Conservation (phyloP, 2,797 vertebrate genomes). For the Muscicapa striata region DNA sequence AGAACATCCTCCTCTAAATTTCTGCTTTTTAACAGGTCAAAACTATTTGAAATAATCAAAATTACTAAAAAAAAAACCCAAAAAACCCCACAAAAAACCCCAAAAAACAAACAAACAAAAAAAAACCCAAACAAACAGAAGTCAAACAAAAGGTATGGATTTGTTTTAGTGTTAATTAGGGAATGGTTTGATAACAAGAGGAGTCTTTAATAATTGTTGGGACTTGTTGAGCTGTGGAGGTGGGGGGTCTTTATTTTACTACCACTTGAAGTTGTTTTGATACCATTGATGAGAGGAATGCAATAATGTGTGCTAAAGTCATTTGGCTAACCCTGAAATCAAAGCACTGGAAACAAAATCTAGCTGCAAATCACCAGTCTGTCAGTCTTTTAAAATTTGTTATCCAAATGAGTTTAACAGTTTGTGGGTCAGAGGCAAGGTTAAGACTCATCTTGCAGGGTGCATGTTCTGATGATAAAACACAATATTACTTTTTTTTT, state of each 20-base stretch:
- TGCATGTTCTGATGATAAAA: conserved; percentile 66
- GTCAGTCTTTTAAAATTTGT: conserved; percentile 65
- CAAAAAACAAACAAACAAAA: not conserved
- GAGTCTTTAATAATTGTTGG: not conserved
- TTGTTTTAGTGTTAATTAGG: not conserved
- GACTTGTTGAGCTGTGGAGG: not conserved
- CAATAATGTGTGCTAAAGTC: conserved; percentile 69
- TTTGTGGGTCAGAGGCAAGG: conserved; percentile 56
- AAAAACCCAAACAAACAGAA: not conserved
- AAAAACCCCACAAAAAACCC: too few relatives aligned
- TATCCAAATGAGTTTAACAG: conserved; percentile 74
- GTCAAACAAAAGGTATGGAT: not conserved
- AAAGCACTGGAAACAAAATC: conserved; percentile 63
- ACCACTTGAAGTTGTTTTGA: conserved; percentile 53
- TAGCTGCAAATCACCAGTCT: conserved; percentile 70
- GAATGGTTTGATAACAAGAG: not conserved
- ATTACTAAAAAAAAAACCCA: not conserved
- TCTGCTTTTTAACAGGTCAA: not conserved
- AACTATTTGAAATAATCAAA: not conserved
- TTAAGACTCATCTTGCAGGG: conserved; percentile 56
- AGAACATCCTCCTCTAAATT: not conserved
- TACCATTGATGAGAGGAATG: conserved; percentile 33
- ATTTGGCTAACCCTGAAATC: conserved; percentile 66
- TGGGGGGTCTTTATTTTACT: conserved; percentile 3
- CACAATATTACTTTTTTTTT: not conserved